Percentiles rank a stretch among this genome's conserved stretches.
Conservation (phyloP, 2,888 invertebrate genomes). For the Dyspetes luteomarginatus region DNA sequence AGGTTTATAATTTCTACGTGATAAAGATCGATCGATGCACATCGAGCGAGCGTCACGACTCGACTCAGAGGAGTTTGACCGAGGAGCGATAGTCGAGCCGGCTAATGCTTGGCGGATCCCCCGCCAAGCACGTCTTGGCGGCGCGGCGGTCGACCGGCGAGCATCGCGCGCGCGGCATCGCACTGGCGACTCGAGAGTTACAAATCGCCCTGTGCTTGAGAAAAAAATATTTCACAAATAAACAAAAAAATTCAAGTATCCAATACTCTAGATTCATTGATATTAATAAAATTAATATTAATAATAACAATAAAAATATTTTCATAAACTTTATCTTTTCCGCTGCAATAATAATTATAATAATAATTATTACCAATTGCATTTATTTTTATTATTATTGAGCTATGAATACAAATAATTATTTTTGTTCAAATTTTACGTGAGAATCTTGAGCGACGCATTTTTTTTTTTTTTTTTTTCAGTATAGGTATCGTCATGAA, state of each 20-base stretch:
- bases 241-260: too few species aligned
- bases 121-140: conserved; percentile 48
- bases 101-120: conserved; percentile 14
- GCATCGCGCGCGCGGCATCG: conserved; percentile 64
- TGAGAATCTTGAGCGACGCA: too few species aligned
- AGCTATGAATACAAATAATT: background rate
- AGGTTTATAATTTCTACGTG: background rate
- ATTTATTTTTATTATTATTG: background rate
- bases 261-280: too few species aligned
- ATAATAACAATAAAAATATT: too few species aligned
- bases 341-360: background rate
- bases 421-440: too few species aligned
- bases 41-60: conserved; percentile 36
- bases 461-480: background rate
- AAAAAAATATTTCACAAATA: conserved; percentile 25
- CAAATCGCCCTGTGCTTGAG: conserved; percentile 44
- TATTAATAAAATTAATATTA: too few species aligned
- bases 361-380: background rate
- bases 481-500: background rate
- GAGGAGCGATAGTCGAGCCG: background rate
- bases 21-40: background rate
- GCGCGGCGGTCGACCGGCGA: conserved; percentile 49
- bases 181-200: conserved; percentile 55
- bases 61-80: conserved; percentile 26
- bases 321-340: too few species aligned